Conservation (phyloP, 2,797 vertebrate species). For the Carcharodon carcharias region DNA sequence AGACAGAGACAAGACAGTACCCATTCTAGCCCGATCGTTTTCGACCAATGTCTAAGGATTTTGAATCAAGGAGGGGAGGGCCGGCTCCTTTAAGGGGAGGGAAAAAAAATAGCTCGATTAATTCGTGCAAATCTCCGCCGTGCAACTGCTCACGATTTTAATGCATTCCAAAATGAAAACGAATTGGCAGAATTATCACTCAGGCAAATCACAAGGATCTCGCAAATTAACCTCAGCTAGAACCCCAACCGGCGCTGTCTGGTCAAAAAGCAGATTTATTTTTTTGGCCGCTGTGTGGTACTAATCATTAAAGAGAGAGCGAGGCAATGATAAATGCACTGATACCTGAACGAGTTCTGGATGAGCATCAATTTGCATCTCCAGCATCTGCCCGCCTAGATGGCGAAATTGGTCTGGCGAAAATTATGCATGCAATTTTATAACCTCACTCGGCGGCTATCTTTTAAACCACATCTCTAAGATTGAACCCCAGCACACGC, state of each 20-base stretch:
- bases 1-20: constrained; percentile 68
- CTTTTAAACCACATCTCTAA: neutral
- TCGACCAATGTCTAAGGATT: neutral
- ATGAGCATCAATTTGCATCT: neutral
- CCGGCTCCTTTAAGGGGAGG: neutral
- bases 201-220: neutral
- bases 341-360: neutral
- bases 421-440: neutral
- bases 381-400: neutral
- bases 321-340: neutral
- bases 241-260: neutral
- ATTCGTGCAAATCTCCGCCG: neutral
- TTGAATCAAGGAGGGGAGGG: neutral
- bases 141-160: neutral
- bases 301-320: neutral
- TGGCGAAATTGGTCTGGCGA: neutral
- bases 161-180: neutral
- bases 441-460: neutral
- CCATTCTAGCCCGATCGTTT: constrained; percentile 53
- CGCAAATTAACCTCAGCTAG: neutral
- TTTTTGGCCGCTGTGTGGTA: neutral
- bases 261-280: neutral
- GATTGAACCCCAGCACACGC: neutral
- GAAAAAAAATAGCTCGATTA: neutral
- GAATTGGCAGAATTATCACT: neutral